phyloP scores from a whole-genome alignment of 2,113 vertebrate species.

The Centrocercus urophasianus region DNA sequence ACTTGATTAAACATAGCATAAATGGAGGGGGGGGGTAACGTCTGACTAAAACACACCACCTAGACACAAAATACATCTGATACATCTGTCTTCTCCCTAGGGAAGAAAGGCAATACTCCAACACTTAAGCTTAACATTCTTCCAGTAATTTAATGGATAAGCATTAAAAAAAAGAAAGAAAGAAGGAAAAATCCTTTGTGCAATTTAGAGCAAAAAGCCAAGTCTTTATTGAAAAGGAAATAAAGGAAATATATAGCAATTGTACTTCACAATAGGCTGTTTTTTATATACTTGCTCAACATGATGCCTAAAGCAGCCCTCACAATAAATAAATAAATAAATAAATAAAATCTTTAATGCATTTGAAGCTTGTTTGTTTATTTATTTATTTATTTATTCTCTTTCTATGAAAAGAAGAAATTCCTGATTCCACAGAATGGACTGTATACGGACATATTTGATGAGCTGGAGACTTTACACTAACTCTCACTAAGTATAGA shows the following conservation, averaged over 20 bases:
- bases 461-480: neutral
- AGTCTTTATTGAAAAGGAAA: slow-evolving; percentile 61
- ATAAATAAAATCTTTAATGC: neutral
- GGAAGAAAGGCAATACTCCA: neutral
- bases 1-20: neutral
- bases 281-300: slow-evolving; percentile 42
- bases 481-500: neutral
- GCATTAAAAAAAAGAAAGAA: neutral
- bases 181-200: neutral
- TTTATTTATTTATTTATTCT: neutral
- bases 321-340: neutral
- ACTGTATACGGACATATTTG: neutral
- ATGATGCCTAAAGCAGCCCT: slow-evolving; percentile 30
- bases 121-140: neutral
- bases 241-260: neutral
- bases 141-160: slow-evolving; percentile 47
- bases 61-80: neutral
- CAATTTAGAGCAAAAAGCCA: slow-evolving; percentile 49
- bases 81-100: neutral
- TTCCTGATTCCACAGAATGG: neutral
- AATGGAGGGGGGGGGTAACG: neutral
- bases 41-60: neutral
- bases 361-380: neutral
- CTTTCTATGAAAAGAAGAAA: neutral
- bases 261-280: slow-evolving; percentile 20